These are phyloP conservation scores for Muscicapa striata DNA, from an alignment of 2,797 vertebrate genomes.

Conservation along the genomic window DNA sequence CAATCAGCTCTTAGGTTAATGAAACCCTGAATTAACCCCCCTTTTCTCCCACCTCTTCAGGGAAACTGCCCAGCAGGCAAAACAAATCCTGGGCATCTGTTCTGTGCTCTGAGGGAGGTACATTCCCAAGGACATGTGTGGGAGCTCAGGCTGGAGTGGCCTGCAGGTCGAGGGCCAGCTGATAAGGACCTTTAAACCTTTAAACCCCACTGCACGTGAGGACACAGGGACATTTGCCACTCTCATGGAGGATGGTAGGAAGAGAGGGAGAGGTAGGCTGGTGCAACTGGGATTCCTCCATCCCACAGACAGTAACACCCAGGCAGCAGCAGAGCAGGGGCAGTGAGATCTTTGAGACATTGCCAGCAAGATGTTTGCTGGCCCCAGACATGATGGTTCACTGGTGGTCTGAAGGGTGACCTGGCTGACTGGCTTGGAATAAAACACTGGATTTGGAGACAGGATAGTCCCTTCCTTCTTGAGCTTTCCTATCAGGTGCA, in stretches of 20 bases:
- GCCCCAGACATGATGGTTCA: not conserved
- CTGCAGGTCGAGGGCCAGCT: not conserved
- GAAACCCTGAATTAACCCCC: constrained; percentile 20
- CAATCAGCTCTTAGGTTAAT: constrained; percentile 43
- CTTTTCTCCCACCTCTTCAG: not conserved
- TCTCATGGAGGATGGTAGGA: not conserved
- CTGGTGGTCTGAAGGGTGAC: not conserved
- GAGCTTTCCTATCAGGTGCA: not conserved
- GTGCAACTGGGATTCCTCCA: not conserved
- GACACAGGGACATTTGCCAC: not conserved
- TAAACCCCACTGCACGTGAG: not conserved
- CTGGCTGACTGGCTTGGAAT: not conserved
- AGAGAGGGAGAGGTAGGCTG: not conserved
- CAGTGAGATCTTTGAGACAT: not conserved
- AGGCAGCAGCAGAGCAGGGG: not conserved
- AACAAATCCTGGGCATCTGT: not conserved
- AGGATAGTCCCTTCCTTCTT: not conserved
- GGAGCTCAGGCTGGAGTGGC: not conserved
- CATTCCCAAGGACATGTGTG: constrained; percentile 24
- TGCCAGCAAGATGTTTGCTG: not conserved
- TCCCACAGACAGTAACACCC: not conserved
- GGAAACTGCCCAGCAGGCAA: not conserved
- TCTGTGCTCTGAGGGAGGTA: not conserved
- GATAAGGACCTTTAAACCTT: not conserved
- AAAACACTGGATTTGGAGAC: not conserved